Percentiles rank a stretch among this genome's conserved stretches.
Evolutionary conservation across 2,797 vertebrate species (phyloP).

Genomic region (Naso thynnoides): DNA sequence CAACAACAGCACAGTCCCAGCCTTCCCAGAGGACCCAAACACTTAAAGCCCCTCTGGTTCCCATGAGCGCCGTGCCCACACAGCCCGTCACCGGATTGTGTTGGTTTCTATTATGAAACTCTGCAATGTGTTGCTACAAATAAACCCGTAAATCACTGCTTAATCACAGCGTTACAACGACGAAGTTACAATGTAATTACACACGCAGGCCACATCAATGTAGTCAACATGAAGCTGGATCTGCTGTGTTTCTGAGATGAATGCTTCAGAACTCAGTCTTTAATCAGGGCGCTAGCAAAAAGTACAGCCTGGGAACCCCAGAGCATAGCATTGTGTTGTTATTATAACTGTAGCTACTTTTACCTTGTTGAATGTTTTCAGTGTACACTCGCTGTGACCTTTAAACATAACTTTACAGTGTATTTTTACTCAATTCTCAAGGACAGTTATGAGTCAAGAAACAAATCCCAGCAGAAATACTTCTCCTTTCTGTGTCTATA

Average conservation of each 20-base stretch:
- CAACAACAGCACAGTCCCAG: constrained; percentile 44
- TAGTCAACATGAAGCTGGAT: constrained; percentile 43
- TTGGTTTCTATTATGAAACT: constrained; percentile 63
- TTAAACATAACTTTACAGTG: not conserved
- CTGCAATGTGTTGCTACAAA: constrained; percentile 67
- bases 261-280: constrained; percentile 52
- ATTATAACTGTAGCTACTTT: constrained; percentile 40
- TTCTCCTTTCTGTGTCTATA: not conserved
- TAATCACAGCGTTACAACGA: constrained; percentile 65
- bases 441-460: not conserved
- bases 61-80: constrained; percentile 60
- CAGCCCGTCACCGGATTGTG: constrained; percentile 47
- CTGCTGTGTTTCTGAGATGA: constrained; percentile 44
- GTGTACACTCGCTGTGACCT: constrained; percentile 9
- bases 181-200: constrained; percentile 68
- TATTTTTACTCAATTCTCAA: constrained; percentile 4
- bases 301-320: constrained; percentile 30
- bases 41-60: constrained; percentile 63
- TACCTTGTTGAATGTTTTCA: constrained; percentile 16
- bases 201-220: constrained; percentile 63
- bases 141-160: constrained; percentile 63
- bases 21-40: constrained; percentile 50
- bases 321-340: not conserved
- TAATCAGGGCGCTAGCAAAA: constrained; percentile 65
- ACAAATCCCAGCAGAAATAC: not conserved